Percentiles rank a stretch among this genome's conserved stretches.
These are phyloP conservation scores for Hexactinellida sp. DNA, from an alignment of 37 sponge, comb jelly and placozoan genomes.

Conservation along the genomic window DNA sequence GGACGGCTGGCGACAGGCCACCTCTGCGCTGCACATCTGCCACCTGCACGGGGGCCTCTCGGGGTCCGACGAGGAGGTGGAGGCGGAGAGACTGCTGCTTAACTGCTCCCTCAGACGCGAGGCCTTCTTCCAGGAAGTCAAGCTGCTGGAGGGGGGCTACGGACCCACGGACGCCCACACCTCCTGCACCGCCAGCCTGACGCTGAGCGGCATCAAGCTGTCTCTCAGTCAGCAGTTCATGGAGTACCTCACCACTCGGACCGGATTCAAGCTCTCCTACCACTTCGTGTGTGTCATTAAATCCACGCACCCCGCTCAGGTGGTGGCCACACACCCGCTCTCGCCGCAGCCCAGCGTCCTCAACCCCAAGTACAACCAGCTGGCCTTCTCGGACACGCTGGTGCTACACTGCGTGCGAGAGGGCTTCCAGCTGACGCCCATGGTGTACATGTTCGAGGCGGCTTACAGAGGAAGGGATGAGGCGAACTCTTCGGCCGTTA, in stretches of 20 bases:
- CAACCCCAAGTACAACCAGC: slow-evolving; percentile 2
- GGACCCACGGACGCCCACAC: neutral
- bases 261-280: neutral
- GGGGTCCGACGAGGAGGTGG: neutral
- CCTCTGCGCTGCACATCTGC: neutral
- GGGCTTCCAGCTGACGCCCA: neutral
- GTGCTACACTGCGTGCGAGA: neutral
- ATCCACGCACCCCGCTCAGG: neutral
- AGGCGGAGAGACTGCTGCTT: slow-evolving; percentile 10
- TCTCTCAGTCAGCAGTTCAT: slow-evolving; percentile 16
- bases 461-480: neutral
- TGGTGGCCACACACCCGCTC: slow-evolving; percentile 7
- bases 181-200: neutral
- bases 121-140: neutral
- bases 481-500: neutral
- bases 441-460: slow-evolving; percentile 7
- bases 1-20: slow-evolving; percentile 10
- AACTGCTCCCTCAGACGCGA: slow-evolving; percentile 9
- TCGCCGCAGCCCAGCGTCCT: neutral
- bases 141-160: neutral
- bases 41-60: neutral
- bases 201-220: neutral
- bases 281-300: slow-evolving; percentile 10
- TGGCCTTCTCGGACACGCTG: neutral
- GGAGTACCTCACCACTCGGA: neutral